Evolutionary conservation across 2,888 invertebrate species (phyloP).

Genomic region (Oxystoma pomonae): DNA sequence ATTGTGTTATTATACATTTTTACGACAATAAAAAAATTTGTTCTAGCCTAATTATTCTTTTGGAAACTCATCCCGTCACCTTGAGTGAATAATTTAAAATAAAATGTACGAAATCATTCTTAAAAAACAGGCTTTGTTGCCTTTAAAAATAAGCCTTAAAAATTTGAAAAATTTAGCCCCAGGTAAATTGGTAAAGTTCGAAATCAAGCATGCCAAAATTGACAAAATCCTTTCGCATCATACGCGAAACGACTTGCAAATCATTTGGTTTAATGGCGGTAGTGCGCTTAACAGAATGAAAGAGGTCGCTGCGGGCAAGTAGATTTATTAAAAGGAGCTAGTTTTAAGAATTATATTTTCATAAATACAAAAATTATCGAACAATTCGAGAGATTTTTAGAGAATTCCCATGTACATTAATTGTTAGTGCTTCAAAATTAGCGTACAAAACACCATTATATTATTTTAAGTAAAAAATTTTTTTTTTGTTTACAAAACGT

Average conservation of each 20-base stretch:
- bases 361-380: too few relatives aligned
- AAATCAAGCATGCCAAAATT: conserved; percentile 83
- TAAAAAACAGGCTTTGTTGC: conserved; percentile 97
- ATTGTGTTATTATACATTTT: too few relatives aligned
- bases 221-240: conserved; percentile 85
- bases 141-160: conserved; percentile 77
- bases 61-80: too few relatives aligned
- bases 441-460: too few relatives aligned
- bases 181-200: conserved; percentile 85
- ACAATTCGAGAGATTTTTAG: too few relatives aligned
- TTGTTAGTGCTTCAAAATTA: too few relatives aligned
- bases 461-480: too few relatives aligned
- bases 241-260: conserved; percentile 94
- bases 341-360: background rate
- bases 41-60: too few relatives aligned
- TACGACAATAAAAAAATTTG: too few relatives aligned
- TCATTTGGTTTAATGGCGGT: conserved; percentile 96
- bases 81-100: background rate
- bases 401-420: background rate
- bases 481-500: too few relatives aligned
- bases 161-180: conserved; percentile 81
- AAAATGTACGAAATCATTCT: conserved; percentile 97
- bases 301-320: conserved; percentile 47
- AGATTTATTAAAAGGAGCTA: background rate
- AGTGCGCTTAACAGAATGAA: conserved; percentile 99